phyloP scores from a whole-genome alignment of 2,888 invertebrate genomes.

The Melieria picta region DNA sequence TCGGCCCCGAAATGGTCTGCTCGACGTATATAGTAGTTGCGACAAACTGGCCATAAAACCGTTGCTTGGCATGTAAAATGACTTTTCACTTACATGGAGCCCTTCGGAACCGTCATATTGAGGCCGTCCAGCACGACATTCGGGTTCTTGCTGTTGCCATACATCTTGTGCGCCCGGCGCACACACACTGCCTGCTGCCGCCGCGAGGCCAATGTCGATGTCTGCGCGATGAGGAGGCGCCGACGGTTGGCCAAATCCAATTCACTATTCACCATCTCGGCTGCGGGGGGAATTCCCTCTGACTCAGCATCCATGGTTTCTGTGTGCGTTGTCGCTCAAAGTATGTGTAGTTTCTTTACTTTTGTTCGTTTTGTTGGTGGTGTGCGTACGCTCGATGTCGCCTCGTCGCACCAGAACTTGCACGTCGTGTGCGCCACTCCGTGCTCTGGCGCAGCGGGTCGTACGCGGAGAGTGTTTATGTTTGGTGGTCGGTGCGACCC shows the following conservation, averaged over 20 bases:
- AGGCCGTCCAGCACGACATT: slow-evolving; percentile 86
- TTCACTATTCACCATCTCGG: slow-evolving; percentile 49
- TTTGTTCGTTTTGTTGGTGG: slow-evolving; percentile 34
- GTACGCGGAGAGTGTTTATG: too few relatives aligned
- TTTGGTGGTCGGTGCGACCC: too few relatives aligned
- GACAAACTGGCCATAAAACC: too few relatives aligned
- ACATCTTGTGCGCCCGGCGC: slow-evolving; percentile 83
- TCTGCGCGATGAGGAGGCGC: slow-evolving; percentile 72
- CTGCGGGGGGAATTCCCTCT: slow-evolving; percentile 63
- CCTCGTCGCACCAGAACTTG: too few relatives aligned
- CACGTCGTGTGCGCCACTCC: too few relatives aligned
- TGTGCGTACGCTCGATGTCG: slow-evolving; percentile 22
- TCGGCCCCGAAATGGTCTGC: too few relatives aligned
- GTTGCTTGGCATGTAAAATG: not conserved
- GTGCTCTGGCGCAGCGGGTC: too few relatives aligned
- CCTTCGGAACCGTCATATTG: slow-evolving; percentile 92
- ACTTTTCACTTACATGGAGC: slow-evolving; percentile 78
- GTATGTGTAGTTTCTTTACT: slow-evolving; percentile 29
- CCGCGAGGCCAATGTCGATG: slow-evolving; percentile 76
- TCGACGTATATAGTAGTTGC: too few relatives aligned
- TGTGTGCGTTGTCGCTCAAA: slow-evolving; percentile 18
- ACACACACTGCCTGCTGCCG: slow-evolving; percentile 87
- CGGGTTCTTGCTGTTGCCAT: slow-evolving; percentile 81
- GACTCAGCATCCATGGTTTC: slow-evolving; percentile 63
- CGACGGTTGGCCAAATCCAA: slow-evolving; percentile 68